Percentiles rank a stretch among this genome's conserved stretches.
Evolutionary conservation across 2,113 vertebrate species (phyloP).

Genomic region (Ursus arctos): DNA sequence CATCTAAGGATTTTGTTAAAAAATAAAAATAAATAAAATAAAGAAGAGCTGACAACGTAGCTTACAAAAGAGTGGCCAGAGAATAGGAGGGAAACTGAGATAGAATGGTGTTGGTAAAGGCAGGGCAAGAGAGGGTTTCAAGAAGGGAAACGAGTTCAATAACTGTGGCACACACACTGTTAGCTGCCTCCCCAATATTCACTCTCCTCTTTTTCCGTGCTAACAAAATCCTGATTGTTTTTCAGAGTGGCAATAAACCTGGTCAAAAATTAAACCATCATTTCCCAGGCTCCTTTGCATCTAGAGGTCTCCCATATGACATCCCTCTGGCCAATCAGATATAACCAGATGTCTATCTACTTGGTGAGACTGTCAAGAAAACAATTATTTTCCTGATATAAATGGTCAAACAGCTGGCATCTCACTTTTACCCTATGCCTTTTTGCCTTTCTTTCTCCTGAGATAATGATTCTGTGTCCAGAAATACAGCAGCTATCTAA

Average conservation of each 20-base stretch:
- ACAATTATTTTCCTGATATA: not conserved
- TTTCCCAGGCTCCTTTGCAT: not conserved
- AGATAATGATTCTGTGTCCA: not conserved
- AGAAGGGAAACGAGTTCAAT: not conserved
- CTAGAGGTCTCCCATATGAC: not conserved
- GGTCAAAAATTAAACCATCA: not conserved
- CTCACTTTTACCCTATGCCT: not conserved
- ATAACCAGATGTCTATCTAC: not conserved
- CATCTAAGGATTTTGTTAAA: not conserved
- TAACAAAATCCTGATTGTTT: not conserved
- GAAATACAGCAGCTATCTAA: not conserved
- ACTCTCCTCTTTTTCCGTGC: not conserved
- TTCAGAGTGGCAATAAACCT: not conserved
- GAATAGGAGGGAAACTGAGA: not conserved
- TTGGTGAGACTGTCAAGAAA: not conserved
- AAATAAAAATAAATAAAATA: constrained; percentile 14
- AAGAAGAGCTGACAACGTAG: not conserved
- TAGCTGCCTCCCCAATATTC: not conserved
- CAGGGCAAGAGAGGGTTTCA: not conserved
- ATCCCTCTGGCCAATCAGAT: not conserved
- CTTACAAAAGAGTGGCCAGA: not conserved
- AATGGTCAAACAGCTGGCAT: not conserved
- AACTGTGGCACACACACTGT: not conserved
- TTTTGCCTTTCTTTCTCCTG: not conserved
- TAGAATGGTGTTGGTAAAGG: not conserved